Evolutionary conservation across 53 echinoderm and acorn worm genomes (phyloP).

Genomic region (Mesocentrotus franciscanus): DNA sequence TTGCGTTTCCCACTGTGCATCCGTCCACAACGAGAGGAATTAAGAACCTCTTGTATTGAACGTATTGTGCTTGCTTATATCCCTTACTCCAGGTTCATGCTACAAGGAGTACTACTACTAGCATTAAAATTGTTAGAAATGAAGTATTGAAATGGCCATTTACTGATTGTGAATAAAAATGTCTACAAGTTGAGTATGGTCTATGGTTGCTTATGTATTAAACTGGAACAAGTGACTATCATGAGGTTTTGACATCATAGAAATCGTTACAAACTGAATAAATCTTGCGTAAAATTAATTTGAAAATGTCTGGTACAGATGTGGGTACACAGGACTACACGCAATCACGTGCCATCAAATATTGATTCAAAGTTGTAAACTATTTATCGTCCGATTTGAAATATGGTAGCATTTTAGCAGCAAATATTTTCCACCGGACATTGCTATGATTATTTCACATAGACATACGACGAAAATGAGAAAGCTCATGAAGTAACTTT

Average conservation of each 20-base stretch:
- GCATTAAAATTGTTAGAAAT: not conserved
- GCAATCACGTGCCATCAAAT: not conserved
- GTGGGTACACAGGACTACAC: too few species aligned
- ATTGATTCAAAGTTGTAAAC: not conserved
- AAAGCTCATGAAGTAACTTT: not conserved
- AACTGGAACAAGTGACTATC: not conserved
- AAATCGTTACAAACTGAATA: not conserved
- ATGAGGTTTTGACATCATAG: not conserved
- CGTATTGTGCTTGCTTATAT: not conserved
- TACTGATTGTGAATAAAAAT: not conserved
- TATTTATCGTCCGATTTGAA: not conserved
- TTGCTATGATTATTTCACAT: not conserved
- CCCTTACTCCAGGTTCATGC: not conserved
- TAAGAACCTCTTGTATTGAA: too few species aligned
- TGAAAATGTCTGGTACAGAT: too few species aligned
- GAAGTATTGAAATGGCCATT: not conserved
- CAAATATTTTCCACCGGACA: not conserved
- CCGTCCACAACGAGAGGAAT: not conserved
- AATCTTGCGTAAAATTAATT: not conserved
- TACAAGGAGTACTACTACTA: not conserved
- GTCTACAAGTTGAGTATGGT: not conserved
- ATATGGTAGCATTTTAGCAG: not conserved
- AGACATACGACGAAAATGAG: not conserved
- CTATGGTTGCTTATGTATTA: not conserved
- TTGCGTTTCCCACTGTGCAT: not conserved